phyloP scores from a whole-genome alignment of 2,113 vertebrate species.

The Vombatus ursinus region DNA sequence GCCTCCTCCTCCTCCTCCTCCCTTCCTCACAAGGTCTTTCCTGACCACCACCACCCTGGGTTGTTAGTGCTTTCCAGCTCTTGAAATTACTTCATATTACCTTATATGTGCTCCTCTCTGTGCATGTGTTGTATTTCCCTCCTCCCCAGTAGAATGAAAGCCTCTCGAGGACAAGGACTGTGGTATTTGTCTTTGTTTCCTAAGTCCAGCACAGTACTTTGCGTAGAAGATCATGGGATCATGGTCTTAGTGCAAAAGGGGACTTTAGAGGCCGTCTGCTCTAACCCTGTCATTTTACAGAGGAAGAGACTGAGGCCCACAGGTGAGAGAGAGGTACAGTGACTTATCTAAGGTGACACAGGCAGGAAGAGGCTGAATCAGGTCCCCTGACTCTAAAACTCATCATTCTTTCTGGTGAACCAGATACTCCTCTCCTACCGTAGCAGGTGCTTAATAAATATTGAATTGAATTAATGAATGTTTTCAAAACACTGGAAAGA shows the following conservation, averaged over 20 bases:
- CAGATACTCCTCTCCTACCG: background rate
- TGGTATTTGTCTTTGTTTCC: background rate
- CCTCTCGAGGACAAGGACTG: background rate
- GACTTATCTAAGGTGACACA: background rate
- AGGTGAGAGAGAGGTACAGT: background rate
- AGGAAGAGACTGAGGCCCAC: background rate
- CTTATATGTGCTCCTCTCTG: background rate
- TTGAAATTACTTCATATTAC: background rate
- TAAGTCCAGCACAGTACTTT: background rate
- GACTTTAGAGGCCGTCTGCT: background rate
- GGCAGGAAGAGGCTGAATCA: background rate
- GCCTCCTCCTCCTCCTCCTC: too few relatives aligned
- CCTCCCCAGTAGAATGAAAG: background rate
- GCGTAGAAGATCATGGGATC: background rate
- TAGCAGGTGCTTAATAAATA: background rate
- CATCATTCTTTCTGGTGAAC: background rate
- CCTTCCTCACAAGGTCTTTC: too few relatives aligned
- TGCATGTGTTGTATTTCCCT: background rate
- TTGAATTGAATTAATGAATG: background rate
- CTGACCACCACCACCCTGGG: background rate
- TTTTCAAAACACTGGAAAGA: background rate
- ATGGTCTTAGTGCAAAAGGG: background rate
- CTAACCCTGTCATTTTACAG: background rate
- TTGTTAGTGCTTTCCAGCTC: background rate
- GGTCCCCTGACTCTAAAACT: background rate